phyloP scores from a whole-genome alignment of 2,797 vertebrate species.

The Odontamblyopus rebecca region DNA sequence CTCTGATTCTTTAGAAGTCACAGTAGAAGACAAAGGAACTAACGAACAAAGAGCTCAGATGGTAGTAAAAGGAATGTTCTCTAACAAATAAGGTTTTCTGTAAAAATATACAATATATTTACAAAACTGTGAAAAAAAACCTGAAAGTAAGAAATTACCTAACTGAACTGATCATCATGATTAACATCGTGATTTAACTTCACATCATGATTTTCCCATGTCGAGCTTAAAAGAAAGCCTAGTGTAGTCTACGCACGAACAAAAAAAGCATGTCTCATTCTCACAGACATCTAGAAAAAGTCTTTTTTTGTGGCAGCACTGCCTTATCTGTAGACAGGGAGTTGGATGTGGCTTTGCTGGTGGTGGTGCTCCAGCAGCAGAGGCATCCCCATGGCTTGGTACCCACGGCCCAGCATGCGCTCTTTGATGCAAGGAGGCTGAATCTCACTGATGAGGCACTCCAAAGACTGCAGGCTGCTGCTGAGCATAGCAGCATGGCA shows the following conservation, averaged over 20 bases:
- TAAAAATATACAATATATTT: conserved; percentile 71
- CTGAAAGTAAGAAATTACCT: conserved; percentile 43
- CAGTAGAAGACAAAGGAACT: conserved; percentile 28
- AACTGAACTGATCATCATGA: neutral
- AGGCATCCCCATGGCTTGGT: conserved; percentile 89
- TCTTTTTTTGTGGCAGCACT: conserved; percentile 17
- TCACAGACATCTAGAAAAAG: conserved; percentile 34
- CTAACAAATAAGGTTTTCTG: conserved; percentile 51
- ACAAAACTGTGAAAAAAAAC: conserved; percentile 57
- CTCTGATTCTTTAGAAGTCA: conserved; percentile 17
- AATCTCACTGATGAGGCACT: conserved; percentile 98
- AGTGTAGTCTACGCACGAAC: conserved; percentile 66
- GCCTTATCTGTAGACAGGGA: conserved; percentile 94
- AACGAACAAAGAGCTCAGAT: conserved; percentile 26
- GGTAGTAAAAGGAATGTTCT: conserved; percentile 44
- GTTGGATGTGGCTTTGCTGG: conserved; percentile 90
- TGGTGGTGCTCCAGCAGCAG: conserved; percentile 87
- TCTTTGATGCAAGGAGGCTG: conserved; percentile 98
- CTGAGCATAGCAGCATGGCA: conserved; percentile 93
- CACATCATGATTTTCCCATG: conserved; percentile 56
- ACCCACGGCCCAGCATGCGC: conserved; percentile 96
- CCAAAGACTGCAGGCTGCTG: conserved; percentile 97
- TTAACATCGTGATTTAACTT: too few species aligned
- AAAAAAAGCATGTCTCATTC: conserved; percentile 62
- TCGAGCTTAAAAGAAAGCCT: conserved; percentile 54